A percentile compares a stretch with the other conserved stretches of the same genome.
phyloP scores from a whole-genome alignment of 2,888 invertebrate genomes.

The Apotomis turbidana region DNA sequence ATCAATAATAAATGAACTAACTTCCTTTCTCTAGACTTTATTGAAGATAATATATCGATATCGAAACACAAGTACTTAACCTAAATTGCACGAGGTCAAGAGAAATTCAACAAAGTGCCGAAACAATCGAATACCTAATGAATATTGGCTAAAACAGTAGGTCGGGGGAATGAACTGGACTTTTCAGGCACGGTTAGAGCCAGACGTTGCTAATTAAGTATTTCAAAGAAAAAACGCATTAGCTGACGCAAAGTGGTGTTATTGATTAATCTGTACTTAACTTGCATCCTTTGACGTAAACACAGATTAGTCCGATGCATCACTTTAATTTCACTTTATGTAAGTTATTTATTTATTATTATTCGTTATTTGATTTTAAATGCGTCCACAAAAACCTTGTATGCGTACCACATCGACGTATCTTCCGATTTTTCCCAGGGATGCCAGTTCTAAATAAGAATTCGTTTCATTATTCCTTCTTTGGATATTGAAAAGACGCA shows the following conservation, averaged over 20 bases:
- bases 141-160: not conserved
- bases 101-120: conserved; percentile 42
- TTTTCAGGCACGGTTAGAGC: not conserved
- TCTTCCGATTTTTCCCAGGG: too few relatives aligned
- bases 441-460: too few relatives aligned
- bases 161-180: not conserved
- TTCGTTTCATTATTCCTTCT: too few relatives aligned
- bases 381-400: too few relatives aligned
- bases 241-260: not conserved
- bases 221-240: not conserved
- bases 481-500: too few relatives aligned
- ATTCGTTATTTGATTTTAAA: too few relatives aligned
- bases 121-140: conserved; percentile 23
- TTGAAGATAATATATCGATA: conserved; percentile 25
- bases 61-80: conserved; percentile 21
- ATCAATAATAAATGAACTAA: not conserved
- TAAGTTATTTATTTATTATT: too few relatives aligned
- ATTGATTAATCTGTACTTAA: not conserved
- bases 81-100: conserved; percentile 42
- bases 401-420: too few relatives aligned
- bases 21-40: conserved; percentile 25
- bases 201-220: not conserved
- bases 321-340: too few relatives aligned
- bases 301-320: not conserved
- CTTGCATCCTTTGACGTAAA: not conserved